Evolutionary conservation across 2,797 vertebrate species (phyloP).

Genomic region (Tolypeutes matacus): DNA sequence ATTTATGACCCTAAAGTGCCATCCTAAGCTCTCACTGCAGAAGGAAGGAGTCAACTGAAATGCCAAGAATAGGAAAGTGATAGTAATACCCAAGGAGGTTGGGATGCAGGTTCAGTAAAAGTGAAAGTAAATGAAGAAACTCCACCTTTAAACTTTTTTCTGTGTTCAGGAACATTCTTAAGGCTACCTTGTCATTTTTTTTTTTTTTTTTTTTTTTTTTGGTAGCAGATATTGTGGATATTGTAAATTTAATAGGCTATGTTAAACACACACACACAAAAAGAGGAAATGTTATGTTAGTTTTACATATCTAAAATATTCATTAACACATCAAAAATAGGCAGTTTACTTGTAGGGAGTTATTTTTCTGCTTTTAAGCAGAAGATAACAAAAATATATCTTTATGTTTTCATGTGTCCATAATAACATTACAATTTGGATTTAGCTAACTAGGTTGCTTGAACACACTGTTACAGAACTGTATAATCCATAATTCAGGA

Average conservation of each 20-base stretch:
- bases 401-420: slow-evolving; percentile 62
- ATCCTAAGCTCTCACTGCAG: not conserved
- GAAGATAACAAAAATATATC: slow-evolving; percentile 70
- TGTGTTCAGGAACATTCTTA: not conserved
- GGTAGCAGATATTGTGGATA: slow-evolving; percentile 9
- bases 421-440: slow-evolving; percentile 64
- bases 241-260: slow-evolving; percentile 35
- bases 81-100: not conserved
- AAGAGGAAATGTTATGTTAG: slow-evolving; percentile 43
- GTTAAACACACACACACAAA: not conserved
- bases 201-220: slow-evolving; percentile 54
- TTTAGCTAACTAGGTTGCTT: slow-evolving; percentile 71
- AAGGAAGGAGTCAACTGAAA: slow-evolving; percentile 23
- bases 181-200: not conserved
- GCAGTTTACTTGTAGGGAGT: not conserved
- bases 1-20: not conserved
- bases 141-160: slow-evolving; percentile 51
- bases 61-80: not conserved
- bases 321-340: slow-evolving; percentile 60
- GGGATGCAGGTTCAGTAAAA: slow-evolving; percentile 25
- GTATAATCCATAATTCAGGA: slow-evolving; percentile 81
- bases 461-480: slow-evolving; percentile 73
- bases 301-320: slow-evolving; percentile 37
- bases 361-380: slow-evolving; percentile 65
- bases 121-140: not conserved